A percentile compares a stretch with the other conserved stretches of the same genome.
Evolutionary conservation across 2,797 vertebrate genomes (phyloP).

Genomic region (Epinephelus awoara): DNA sequence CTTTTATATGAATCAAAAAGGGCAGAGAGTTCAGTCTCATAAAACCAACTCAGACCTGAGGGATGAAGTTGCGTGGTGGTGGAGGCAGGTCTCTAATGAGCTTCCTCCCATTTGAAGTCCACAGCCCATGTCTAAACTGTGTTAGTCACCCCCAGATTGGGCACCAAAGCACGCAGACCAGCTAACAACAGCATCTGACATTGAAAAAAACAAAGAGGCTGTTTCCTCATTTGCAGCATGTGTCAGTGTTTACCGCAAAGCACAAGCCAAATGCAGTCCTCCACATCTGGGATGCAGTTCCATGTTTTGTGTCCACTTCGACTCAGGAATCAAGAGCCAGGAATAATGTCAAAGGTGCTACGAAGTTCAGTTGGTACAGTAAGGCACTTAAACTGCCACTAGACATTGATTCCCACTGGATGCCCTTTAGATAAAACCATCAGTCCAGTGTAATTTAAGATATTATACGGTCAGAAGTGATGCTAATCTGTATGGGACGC

Average conservation of each 20-base stretch:
- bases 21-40: constrained; percentile 30
- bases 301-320: constrained; percentile 27
- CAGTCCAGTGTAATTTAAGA: not conserved
- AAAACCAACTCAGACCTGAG: constrained; percentile 45
- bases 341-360: constrained; percentile 6
- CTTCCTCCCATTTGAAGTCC: constrained; percentile 70
- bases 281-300: constrained; percentile 69
- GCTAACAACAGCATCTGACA: constrained; percentile 64
- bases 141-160: constrained; percentile 52
- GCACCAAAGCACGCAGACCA: constrained; percentile 24
- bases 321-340: not conserved
- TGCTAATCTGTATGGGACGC: not conserved
- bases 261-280: constrained; percentile 32
- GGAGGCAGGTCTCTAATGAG: constrained; percentile 55
- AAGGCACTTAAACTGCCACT: not conserved
- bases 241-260: constrained; percentile 63
- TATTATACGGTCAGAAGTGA: not conserved
- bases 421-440: not conserved
- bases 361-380: not conserved
- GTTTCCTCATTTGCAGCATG: constrained; percentile 63
- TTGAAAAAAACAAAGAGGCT: not conserved
- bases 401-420: not conserved
- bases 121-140: constrained; percentile 25
- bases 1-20: constrained; percentile 23
- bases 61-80: not conserved